Percentiles rank a stretch among this genome's conserved stretches.
Conservation (phyloP, 1,140 invertebrate species). For the Dryas iulia region DNA sequence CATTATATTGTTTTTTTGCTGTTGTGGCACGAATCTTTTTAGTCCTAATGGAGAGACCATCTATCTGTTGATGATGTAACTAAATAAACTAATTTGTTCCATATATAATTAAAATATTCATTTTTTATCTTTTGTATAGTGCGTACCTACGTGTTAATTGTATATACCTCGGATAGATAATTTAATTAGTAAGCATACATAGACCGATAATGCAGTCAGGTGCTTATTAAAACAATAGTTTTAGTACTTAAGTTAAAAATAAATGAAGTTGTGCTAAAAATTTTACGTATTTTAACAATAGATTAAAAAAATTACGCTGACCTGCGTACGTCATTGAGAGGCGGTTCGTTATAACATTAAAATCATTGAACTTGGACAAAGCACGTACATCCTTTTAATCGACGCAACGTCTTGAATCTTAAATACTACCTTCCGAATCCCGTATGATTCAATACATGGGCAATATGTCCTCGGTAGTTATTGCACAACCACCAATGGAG, state of each 20-base stretch:
- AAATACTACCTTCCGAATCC: slow-evolving; percentile 41
- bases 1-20: slow-evolving; percentile 2
- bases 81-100: neutral
- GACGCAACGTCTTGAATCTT: slow-evolving; percentile 33
- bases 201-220: neutral
- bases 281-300: neutral
- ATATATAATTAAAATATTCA: neutral
- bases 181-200: neutral
- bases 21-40: neutral
- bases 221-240: neutral
- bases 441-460: slow-evolving; percentile 40
- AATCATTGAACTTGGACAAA: slow-evolving; percentile 41
- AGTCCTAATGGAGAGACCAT: neutral
- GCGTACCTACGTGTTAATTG: neutral
- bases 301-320: neutral
- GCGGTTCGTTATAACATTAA: slow-evolving; percentile 21
- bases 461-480: slow-evolving; percentile 36
- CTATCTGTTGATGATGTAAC: neutral
- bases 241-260: neutral
- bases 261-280: too few species aligned
- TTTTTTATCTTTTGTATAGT: neutral
- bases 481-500: slow-evolving; percentile 52
- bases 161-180: neutral
- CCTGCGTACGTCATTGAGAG: neutral
- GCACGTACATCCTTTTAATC: slow-evolving; percentile 39